Evolutionary conservation across 2,888 invertebrate species (phyloP), one percentile per base, ranked within the genome.

Genomic region (Epistrophe grossulariae): DNA sequence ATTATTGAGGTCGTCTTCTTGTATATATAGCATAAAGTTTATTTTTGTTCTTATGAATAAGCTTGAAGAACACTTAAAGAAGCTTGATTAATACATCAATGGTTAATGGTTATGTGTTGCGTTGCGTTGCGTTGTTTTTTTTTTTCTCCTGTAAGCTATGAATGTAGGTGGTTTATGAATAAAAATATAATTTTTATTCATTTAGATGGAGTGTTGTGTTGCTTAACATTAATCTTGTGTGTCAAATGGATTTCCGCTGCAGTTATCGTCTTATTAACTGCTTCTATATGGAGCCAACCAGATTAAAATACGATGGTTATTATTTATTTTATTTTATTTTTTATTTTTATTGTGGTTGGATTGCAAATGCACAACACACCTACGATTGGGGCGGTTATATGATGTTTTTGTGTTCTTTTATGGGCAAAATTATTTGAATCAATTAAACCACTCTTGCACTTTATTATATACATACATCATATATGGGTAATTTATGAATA

Each of bases 191-290:
- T 79, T 55, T 80, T 66, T 80, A 80, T 84, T 80, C 64, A 76
- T 38, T 40, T 70, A 11, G 15, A 24, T 71, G 64, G 64, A 48
- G 66, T 76, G 74, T 79, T 76, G 24, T 24, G 80, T 80, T 80
- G 55, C 70, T 72, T 55, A 57, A 71, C 71, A 84, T 84, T 76
- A 80, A 72, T 84, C 79, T 57, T 64, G 19, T 62, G 76, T 84
- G 84, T 84, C 80, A 84, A 80, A 84, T 80, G 76, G 76, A 80
- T 84, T 80, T 84, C 84, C 84, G 84, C 76, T 84, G 71, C 45
- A 72, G 48, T 50, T 38, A 35, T 8, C 38, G 48, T 70, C 35
- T 55, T 55, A 52, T 19, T 38, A 50, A 35, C 19, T 38, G 38
- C 19, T 68, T 64, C 40, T 45, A 15, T 8, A 45, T 35, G 3